Evolutionary conservation across 2,888 invertebrate genomes (phyloP), one percentile per base, ranked within the genome.

Genomic region (Clostera curtula): DNA sequence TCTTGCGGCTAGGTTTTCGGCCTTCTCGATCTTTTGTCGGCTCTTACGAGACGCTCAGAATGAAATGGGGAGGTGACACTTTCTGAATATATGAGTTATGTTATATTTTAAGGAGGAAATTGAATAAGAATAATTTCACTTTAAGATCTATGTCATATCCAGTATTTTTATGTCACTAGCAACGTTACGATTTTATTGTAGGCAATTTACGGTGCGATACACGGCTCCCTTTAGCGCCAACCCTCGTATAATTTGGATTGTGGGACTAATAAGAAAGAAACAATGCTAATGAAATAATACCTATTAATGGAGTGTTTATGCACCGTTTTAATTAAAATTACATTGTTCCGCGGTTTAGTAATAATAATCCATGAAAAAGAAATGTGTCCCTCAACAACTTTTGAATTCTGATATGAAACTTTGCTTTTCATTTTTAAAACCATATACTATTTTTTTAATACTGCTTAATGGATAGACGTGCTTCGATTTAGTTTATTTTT

Each of bases 151-250:
- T 11, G 39, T 13, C 56, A 19, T 36, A 46, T 71, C 67, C 25
- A 68, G 62, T 30, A n/a, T 27, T 16, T 27, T 12, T 50, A 43
- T 15, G 31, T 34, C 43, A 40, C 40, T 36, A 44, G 49, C 43
- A 45, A 48, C 66, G 69, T 68, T 63, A 57, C 68, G 64, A 73
- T 77, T 79, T 77, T 74, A 76, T 73, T 73, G 77, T 69, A 64
- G 63, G 73, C 71, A 73, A 75, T 76, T 76, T 72, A 72, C 65
- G 60, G 60, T 52, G 62, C 72, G 63, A 72, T 73, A 73, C 69
- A 75, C 70, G 64, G 59, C 64, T 53, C 70, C 70, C 65, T 68
- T 68, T 69, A 66, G 67, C 71, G 61, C 72, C 54, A 56, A 64
- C 75, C 76, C 71, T 72, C 60, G 63, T 64, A 68, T 71, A 71